Evolutionary conservation across 1,140 invertebrate species (phyloP), one percentile per base, ranked within the genome.

Genomic region (Calosoma granatense): DNA sequence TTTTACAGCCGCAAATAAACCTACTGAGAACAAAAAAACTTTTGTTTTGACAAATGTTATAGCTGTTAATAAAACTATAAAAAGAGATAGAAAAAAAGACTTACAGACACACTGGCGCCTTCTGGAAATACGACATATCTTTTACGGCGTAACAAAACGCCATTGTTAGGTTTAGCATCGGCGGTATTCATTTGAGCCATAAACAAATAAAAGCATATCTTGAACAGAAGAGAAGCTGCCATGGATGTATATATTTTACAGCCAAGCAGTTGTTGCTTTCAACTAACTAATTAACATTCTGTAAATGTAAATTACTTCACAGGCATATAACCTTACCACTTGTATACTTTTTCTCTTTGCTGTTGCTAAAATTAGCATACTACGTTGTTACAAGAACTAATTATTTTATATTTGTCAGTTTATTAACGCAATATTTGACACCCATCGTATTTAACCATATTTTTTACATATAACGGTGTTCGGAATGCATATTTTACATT

Each of bases 101-200:
- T 84, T 60, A 86, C 83, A 20, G 83, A 83, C 69, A 85, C 83
- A 68, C 80, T 83, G 3, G 84, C 81, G 22, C 84, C 84, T 68
- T 85, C 83, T 1, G 84, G 84, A 71, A 86, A 87, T 26, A 82
- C 79, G 15, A 87, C 73, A 65, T 85, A 86, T 60, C 84, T 73
- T 61, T 77, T 81, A 59, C 72, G 75, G 23, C 83, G 73, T 0
- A 78, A 78, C 59, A 79, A 66, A 56, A 74, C 60, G 59, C 63
- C 68, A 22, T 59, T 60, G 56, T 41, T 55, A 57, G 15, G 26
- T 51, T 55, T 53, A 20, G 55, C 19, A 20, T 20, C 59, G n/a
- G 41, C 55, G 21, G 56, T 60, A 59, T 61, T 61, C 52, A 56
- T 61, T 61, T 62, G 54, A 36, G 57, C 41, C 51, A 59, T 58